Evolutionary conservation across 2,888 invertebrate genomes (phyloP), one percentile per base, ranked within the genome.

Genomic region (Terebella lapidaria): DNA sequence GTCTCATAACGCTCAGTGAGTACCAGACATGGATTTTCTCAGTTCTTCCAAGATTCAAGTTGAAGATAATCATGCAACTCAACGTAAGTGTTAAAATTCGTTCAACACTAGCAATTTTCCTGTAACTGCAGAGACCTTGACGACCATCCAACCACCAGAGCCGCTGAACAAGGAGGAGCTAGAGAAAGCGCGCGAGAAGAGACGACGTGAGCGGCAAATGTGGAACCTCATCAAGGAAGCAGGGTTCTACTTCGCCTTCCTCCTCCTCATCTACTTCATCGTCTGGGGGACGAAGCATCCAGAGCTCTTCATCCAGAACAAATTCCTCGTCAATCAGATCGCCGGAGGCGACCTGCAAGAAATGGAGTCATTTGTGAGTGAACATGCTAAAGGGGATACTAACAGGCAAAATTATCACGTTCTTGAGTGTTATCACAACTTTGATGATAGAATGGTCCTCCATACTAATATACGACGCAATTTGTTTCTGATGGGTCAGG

Each of bases 201-300:
- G 51, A 15, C 46, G 51, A 26, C 29, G 22, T 18, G 63, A 63
- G 26, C 56, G 58, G 26, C 42, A 29, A 45, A 58, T 61, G 57
- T 51, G 47, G 57, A 42, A 25, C 10, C 54, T 56, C n/a, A 15
- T 64, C 4, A 59, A 27, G 28, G 62, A 62, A 42, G 54, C 49
- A 5, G 4, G 49, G 35, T 54, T 59, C 35, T 63, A 63, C 28
- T 30, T 56, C 35, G 18, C 52, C 24, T 63, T 63, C 57, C 57
- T 64, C 18, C 2, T 62, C 62, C 72, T 63, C 20, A 45, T 61
- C 24, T 35, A 25, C 30, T 61, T 57, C 49, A 61, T 61, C 18
- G 57, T 57, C 4, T 61, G 61, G 61, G 61, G 61, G 1, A 28
- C 46, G 26, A 52, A 51, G 47, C 30, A 61, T 30, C 18, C 24